A percentile compares a stretch with the other conserved stretches of the same genome.
phyloP scores from a whole-genome alignment of 2,888 invertebrate genomes.

The Acrobeloides nanus region DNA sequence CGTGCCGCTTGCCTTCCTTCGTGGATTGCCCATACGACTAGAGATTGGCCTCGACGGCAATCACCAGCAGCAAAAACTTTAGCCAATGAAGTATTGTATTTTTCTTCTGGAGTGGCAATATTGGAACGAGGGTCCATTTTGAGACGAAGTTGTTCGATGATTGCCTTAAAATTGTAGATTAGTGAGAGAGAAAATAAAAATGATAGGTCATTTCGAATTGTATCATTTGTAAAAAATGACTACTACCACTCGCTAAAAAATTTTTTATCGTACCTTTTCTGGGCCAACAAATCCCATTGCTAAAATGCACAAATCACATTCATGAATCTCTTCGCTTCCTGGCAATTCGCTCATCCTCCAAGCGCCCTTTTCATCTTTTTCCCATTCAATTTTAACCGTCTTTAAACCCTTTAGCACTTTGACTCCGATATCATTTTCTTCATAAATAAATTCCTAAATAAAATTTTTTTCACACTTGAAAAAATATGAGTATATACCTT shows the following conservation, averaged over 20 bases:
- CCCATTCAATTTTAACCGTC: constrained; percentile 85
- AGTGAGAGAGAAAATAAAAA: constrained; percentile 3
- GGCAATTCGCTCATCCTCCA: constrained; percentile 86
- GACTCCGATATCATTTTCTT: constrained; percentile 36
- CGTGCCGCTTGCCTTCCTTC: constrained; percentile 97
- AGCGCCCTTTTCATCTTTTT: constrained; percentile 74
- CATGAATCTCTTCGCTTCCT: constrained; percentile 68
- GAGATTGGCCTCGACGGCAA: constrained; percentile 76
- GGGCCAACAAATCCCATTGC: constrained; percentile 83
- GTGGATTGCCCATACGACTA: constrained; percentile 96
- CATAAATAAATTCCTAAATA: constrained; percentile 35
- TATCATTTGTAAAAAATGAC: not conserved
- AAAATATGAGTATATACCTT: constrained; percentile 61
- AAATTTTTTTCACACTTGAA: not conserved
- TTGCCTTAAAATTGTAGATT: constrained; percentile 60
- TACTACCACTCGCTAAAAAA: not conserved
- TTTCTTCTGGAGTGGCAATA: constrained; percentile 70
- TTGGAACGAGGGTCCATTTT: constrained; percentile 85
- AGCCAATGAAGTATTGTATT: constrained; percentile 71
- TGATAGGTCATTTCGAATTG: not conserved
- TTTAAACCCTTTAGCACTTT: constrained; percentile 70
- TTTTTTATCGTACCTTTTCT: constrained; percentile 36
- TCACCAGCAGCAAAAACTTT: constrained; percentile 62
- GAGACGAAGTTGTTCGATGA: constrained; percentile 71
- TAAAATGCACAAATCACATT: constrained; percentile 78